Percentiles rank a stretch among this genome's conserved stretches.
Conservation (phyloP, 1,140 invertebrate genomes). For the Bombus ignitus region DNA sequence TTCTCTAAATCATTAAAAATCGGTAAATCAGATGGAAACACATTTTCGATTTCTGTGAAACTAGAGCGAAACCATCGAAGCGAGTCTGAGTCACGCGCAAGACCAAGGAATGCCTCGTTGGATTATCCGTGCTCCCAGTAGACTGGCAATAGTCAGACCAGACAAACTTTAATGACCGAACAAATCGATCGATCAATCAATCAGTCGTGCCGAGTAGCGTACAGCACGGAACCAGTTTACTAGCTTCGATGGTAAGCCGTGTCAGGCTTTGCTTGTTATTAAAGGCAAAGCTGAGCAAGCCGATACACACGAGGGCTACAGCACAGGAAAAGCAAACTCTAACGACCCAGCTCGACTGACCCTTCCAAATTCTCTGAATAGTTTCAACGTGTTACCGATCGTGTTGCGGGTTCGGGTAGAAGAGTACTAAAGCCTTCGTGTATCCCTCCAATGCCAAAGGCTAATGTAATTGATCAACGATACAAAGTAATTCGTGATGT, state of each 20-base stretch:
- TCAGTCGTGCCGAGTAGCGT: conserved; percentile 28
- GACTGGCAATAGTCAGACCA: conserved; percentile 21
- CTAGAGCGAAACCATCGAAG: background rate
- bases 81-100: background rate
- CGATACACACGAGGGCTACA: conserved; percentile 4
- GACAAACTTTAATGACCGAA: conserved; percentile 32
- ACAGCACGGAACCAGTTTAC: conserved; percentile 17
- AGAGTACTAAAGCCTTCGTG: conserved; percentile 18
- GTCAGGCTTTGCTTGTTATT: conserved; percentile 43
- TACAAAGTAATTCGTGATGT: conserved; percentile 42
- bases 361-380: conserved; percentile 50
- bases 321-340: conserved; percentile 37
- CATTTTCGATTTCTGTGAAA: background rate
- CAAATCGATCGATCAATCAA: conserved; percentile 54
- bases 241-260: conserved; percentile 16
- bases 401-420: background rate
- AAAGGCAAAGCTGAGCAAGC: conserved; percentile 46
- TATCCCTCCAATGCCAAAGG: conserved; percentile 33
- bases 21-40: background rate
- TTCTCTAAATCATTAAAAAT: background rate
- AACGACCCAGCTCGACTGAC: conserved; percentile 42
- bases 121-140: background rate
- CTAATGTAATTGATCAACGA: conserved; percentile 44
- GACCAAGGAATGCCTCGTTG: background rate
- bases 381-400: conserved; percentile 50